A percentile compares a stretch with the other conserved stretches of the same genome.
Conservation (phyloP, 2,797 vertebrate genomes). For the Mormyrops boulengeri region DNA sequence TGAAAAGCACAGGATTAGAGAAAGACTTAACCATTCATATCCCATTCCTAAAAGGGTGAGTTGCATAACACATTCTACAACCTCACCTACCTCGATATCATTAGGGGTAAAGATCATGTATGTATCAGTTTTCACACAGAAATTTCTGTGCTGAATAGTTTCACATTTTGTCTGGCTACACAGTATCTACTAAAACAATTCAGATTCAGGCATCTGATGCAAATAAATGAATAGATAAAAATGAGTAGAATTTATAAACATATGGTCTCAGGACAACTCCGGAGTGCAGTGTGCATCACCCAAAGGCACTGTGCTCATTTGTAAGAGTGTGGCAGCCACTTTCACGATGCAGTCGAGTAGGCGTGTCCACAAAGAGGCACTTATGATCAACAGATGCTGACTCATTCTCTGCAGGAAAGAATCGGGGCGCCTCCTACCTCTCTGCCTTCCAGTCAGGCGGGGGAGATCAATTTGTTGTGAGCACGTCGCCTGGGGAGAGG, state of each 20-base stretch:
- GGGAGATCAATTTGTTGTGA: conserved; percentile 35
- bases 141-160: background rate
- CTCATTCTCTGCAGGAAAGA: conserved; percentile 51
- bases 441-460: conserved; percentile 38
- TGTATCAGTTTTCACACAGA: background rate
- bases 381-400: conserved; percentile 55
- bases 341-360: background rate
- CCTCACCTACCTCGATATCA: background rate
- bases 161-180: background rate
- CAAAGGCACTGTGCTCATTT: background rate
- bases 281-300: background rate
- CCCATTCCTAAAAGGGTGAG: background rate
- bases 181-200: background rate
- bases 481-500: background rate
- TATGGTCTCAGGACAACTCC: background rate
- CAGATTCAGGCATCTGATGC: background rate
- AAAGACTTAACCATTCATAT: background rate
- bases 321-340: background rate
- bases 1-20: background rate
- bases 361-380: conserved; percentile 36
- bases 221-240: background rate
- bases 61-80: background rate
- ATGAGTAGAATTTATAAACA: background rate
- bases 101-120: background rate
- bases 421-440: conserved; percentile 38